These are phyloP conservation scores for Emydura subglobosa DNA, from an alignment of 2,113 vertebrate species.

Conservation along the genomic window DNA sequence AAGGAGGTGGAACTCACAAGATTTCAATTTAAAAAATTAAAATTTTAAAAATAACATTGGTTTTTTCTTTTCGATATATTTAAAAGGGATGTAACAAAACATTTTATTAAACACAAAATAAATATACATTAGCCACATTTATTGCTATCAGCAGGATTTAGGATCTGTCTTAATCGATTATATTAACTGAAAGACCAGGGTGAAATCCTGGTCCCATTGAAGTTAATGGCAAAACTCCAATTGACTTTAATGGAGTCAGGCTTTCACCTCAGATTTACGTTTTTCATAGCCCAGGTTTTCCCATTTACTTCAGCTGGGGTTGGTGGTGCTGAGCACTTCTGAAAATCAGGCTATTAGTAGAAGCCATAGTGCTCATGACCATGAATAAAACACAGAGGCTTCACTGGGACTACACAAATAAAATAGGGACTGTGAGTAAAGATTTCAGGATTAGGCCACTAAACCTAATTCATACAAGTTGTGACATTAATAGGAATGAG, in stretches of 20 bases:
- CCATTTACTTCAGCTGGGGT: neutral
- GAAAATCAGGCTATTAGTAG: rapidly evolving
- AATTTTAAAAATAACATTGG: slow-evolving; percentile 25
- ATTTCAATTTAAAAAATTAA: slow-evolving; percentile 1
- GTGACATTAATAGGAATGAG: neutral
- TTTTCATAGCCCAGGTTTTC: neutral
- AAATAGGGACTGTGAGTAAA: rapidly evolving
- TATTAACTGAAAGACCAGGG: neutral
- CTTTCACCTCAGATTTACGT: neutral
- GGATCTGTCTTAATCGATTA: neutral
- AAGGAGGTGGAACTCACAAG: neutral
- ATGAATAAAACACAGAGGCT: neutral
- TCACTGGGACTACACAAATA: rapidly evolving
- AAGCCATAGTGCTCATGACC: rapidly evolving
- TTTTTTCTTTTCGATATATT: slow-evolving; percentile 23
- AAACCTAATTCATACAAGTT: rapidly evolving
- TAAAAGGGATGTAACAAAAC: slow-evolving; percentile 6
- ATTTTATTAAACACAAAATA: slow-evolving; percentile 14
- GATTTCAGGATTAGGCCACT: neutral
- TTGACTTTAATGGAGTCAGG: neutral
- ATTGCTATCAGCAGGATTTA: neutral
- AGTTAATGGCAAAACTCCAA: neutral
- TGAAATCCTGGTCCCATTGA: neutral
- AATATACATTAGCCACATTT: neutral
- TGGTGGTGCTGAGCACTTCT: rapidly evolving